phyloP scores from a whole-genome alignment of 2,888 invertebrate species.

The Pogonocherus hispidulus region DNA sequence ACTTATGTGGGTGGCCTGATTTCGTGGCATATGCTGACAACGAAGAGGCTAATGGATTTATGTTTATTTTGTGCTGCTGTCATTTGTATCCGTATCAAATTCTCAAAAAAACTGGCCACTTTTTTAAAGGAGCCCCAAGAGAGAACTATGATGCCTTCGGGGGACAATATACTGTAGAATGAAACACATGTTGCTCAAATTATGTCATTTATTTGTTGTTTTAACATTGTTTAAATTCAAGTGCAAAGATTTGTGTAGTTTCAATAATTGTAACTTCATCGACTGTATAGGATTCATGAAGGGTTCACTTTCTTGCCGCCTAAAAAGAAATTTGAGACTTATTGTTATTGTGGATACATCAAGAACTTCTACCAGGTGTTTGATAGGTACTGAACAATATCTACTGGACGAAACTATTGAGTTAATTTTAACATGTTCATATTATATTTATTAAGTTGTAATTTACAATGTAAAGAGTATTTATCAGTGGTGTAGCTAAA shows the following conservation, averaged over 20 bases:
- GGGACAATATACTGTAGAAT: constrained; percentile 12
- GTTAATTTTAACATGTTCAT: too few relatives aligned
- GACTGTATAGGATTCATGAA: constrained; percentile 8
- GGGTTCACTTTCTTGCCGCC: constrained; percentile 25
- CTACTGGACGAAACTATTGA: too few relatives aligned
- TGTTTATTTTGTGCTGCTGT: constrained; percentile 41
- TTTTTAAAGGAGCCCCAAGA: constrained; percentile 35
- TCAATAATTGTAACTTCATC: background rate
- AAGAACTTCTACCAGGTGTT: too few relatives aligned
- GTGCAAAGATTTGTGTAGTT: background rate
- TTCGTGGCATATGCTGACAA: constrained; percentile 26
- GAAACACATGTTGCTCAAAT: constrained; percentile 32
- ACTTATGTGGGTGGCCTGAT: constrained; percentile 23
- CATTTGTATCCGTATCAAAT: constrained; percentile 50
- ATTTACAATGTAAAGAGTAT: too few relatives aligned
- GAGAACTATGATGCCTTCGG: constrained; percentile 11
- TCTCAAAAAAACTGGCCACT: constrained; percentile 47
- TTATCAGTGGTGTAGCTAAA: too few relatives aligned
- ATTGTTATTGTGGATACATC: background rate
- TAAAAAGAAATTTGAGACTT: background rate
- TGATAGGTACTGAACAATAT: too few relatives aligned
- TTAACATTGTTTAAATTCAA: constrained; percentile 1
- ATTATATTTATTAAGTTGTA: too few relatives aligned
- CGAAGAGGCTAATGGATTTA: constrained; percentile 37
- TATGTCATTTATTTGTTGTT: constrained; percentile 24